Base-by-base conservation (phyloP, 2,888 invertebrate genomes). In the Zonitis immaculata region DNA sequence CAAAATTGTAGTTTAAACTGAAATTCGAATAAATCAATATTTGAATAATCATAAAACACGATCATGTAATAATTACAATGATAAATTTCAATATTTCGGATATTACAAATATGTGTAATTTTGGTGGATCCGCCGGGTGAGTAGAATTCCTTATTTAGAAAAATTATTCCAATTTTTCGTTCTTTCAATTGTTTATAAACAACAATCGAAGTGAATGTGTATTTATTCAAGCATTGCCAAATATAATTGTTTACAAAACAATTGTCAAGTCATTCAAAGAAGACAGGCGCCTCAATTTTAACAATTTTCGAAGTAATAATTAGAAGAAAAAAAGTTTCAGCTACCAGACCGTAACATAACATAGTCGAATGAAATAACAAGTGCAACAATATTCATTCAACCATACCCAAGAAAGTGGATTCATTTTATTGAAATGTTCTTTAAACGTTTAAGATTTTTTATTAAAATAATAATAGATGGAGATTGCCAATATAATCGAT, bases 271-370 rank as follows among this genome's bases (percentile, higher is more conserved):
- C n/a, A n/a, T n/a, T n/a, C n/a, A 18, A 16, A 2, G 1, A 18
- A 3, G 9, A 6, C 16, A 35, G 16, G 35, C 18, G 35, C 16
- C 35, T n/a, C n/a, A n/a, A n/a, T n/a, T n/a, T n/a, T n/a, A n/a
- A n/a, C n/a, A n/a, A n/a, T n/a, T n/a, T n/a, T n/a, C n/a, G n/a
- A n/a, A n/a, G n/a, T n/a, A n/a, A n/a, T n/a, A n/a, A n/a, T n/a
- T n/a, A n/a, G n/a, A n/a, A n/a, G n/a, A n/a, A n/a, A n/a, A n/a
- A n/a, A n/a, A n/a, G n/a, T n/a, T n/a, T n/a, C n/a, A n/a, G n/a
- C 27, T 28, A 44, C 18, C 27, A 44, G 44, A 44, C 44, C 44
- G 44, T 44, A 26, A 27, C 44, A 8, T n/a, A n/a, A n/a, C n/a
- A n/a, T n/a, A 27, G 9, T 16, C 16, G 16, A 44, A 28, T 44